These are phyloP conservation scores for Halictus ligatus DNA, from an alignment of 2,888 invertebrate species.

Conservation along the genomic window DNA sequence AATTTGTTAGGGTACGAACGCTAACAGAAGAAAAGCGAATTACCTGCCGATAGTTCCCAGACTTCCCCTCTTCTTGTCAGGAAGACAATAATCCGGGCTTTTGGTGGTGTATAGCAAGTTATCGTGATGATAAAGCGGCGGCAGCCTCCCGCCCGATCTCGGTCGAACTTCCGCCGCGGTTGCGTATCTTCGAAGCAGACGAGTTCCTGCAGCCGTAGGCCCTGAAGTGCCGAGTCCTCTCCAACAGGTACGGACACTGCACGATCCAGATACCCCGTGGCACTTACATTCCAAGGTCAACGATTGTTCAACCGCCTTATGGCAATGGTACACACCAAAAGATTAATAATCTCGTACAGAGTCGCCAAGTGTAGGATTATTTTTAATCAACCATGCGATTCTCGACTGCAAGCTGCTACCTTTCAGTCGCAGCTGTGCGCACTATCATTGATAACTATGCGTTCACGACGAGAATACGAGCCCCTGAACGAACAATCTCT, in stretches of 20 bases:
- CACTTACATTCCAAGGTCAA: constrained; percentile 90
- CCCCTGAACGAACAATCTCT: no score
- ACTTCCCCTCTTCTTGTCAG: constrained; percentile 90
- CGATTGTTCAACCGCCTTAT: constrained; percentile 88
- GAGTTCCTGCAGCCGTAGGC: constrained; percentile 86
- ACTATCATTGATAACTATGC: no score
- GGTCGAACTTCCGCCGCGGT: constrained; percentile 85
- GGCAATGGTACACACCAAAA: constrained; percentile 16
- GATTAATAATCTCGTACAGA: background rate
- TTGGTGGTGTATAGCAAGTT: constrained; percentile 91
- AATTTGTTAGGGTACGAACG: background rate
- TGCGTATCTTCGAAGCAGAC: constrained; percentile 87
- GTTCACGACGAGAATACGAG: no score
- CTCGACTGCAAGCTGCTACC: no score
- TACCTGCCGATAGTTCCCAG: constrained; percentile 92
- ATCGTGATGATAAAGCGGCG: constrained; percentile 84
- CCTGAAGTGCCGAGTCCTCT: constrained; percentile 86
- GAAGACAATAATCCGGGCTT: constrained; percentile 93
- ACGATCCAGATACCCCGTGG: constrained; percentile 93
- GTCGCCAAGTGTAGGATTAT: background rate
- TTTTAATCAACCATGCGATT: no score
- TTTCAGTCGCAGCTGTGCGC: no score
- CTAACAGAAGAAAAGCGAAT: constrained; percentile 3
- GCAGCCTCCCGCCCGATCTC: constrained; percentile 80
- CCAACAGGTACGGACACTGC: constrained; percentile 94